phyloP scores from a whole-genome alignment of 30 jellyfish, hydroid and myxozoan genomes.

The Cassiopea andromeda region DNA sequence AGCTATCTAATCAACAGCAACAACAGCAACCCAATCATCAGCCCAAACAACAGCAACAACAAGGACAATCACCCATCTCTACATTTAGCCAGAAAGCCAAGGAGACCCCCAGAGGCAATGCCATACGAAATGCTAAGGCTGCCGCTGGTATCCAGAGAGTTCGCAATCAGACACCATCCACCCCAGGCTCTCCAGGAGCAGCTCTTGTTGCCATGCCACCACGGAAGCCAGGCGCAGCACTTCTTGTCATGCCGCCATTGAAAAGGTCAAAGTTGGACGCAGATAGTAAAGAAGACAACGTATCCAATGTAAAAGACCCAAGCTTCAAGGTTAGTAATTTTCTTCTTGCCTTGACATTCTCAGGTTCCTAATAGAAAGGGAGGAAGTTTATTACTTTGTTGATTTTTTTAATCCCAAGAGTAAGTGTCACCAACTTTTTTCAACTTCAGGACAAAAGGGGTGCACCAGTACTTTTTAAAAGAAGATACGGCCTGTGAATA shows the following conservation, averaged over 20 bases:
- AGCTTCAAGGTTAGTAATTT: not conserved
- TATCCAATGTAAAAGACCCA: not conserved
- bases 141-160: slow-evolving; percentile 66
- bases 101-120: slow-evolving; percentile 47
- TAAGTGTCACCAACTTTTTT: too few species aligned
- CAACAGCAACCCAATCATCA: slow-evolving; percentile 24
- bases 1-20: slow-evolving; percentile 33
- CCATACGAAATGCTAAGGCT: slow-evolving; percentile 61
- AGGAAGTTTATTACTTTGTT: too few species aligned
- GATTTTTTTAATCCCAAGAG: too few species aligned
- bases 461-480: too few species aligned
- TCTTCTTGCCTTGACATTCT: too few species aligned
- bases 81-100: slow-evolving; percentile 34
- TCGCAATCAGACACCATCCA: slow-evolving; percentile 65
- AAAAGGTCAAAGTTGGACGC: slow-evolving; percentile 86
- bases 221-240: slow-evolving; percentile 96
- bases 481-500: too few species aligned
- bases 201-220: slow-evolving; percentile 92
- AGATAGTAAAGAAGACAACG: slow-evolving; percentile 41
- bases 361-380: too few species aligned
- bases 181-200: slow-evolving; percentile 80
- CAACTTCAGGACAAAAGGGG: too few species aligned
- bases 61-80: not conserved
- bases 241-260: slow-evolving; percentile 96
- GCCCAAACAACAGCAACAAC: not conserved